A percentile compares a stretch with the other conserved stretches of the same genome.
phyloP scores from a whole-genome alignment of 2,888 invertebrate species.

The Oligia latruncula region DNA sequence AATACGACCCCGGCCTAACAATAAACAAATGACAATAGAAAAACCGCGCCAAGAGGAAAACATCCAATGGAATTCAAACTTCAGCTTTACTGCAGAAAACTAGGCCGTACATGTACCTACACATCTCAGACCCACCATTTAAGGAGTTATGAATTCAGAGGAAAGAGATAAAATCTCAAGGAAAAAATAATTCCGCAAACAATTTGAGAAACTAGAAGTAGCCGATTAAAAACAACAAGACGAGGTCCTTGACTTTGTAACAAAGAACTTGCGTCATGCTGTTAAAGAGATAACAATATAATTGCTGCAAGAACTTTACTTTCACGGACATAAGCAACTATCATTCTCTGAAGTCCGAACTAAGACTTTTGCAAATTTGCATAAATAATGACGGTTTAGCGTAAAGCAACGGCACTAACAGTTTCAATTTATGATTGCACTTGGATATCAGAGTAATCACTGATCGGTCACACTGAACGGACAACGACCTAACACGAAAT shows the following conservation, averaged over 20 bases:
- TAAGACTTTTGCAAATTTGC: constrained; percentile 22
- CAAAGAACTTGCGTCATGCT: constrained; percentile 66
- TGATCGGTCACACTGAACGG: constrained; percentile 83
- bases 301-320: constrained; percentile 52
- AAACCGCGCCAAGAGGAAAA: constrained; percentile 57
- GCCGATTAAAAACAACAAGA: constrained; percentile 68
- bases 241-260: constrained; percentile 81
- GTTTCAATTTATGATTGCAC: constrained; percentile 72
- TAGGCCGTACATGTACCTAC: constrained; percentile 57
- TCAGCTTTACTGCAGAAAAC: constrained; percentile 56
- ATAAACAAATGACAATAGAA: constrained; percentile 58
- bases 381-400: constrained; percentile 46
- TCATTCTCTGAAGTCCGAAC: constrained; percentile 2
- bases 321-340: constrained; percentile 34
- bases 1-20: constrained; percentile 44
- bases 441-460: constrained; percentile 75
- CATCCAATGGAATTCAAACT: constrained; percentile 52
- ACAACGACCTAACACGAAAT: constrained; percentile 84
- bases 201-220: constrained; percentile 79
- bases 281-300: constrained; percentile 49
- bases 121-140: constrained; percentile 58
- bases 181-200: constrained; percentile 77
- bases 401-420: constrained; percentile 62
- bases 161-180: constrained; percentile 77
- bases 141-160: constrained; percentile 68